A percentile compares a stretch with the other conserved stretches of the same genome.
Conservation (phyloP, 1,140 invertebrate species). For the Ruditapes philippinarum region DNA sequence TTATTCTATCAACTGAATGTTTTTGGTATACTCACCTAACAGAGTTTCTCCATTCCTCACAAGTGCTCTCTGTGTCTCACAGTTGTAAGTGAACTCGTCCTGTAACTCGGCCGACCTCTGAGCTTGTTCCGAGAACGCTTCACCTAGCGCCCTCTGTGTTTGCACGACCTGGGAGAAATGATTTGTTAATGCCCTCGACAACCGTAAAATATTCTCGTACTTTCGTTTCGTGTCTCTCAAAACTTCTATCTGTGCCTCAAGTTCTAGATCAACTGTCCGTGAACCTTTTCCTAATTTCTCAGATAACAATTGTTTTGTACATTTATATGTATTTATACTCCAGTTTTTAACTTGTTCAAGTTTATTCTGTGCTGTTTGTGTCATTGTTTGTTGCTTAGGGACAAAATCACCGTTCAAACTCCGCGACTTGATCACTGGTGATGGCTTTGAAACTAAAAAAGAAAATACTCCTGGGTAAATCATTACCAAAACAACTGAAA, state of each 20-base stretch:
- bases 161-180: slow-evolving; percentile 96
- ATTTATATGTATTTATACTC: slow-evolving; percentile 99
- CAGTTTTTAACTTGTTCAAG: slow-evolving; percentile 97
- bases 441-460: slow-evolving; percentile 86
- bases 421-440: slow-evolving; percentile 85
- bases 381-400: slow-evolving; percentile 76
- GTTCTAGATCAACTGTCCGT: slow-evolving; percentile 95
- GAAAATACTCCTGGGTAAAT: no score
- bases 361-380: slow-evolving; percentile 82
- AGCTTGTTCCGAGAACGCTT: slow-evolving; percentile 97
- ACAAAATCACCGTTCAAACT: slow-evolving; percentile 80
- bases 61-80: slow-evolving; percentile 97
- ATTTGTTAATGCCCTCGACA: slow-evolving; percentile 93
- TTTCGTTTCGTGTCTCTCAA: slow-evolving; percentile 97
- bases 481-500: no score
- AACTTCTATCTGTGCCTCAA: slow-evolving; percentile 97
- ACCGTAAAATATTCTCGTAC: slow-evolving; percentile 95
- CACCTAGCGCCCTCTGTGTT: slow-evolving; percentile 92
- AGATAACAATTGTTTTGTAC: slow-evolving; percentile 97
- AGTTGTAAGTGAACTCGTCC: slow-evolving; percentile 98
- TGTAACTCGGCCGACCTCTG: slow-evolving; percentile 98
- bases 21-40: slow-evolving; percentile 86
- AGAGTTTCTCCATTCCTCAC: slow-evolving; percentile 98
- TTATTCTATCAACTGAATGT: no score
- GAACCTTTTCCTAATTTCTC: slow-evolving; percentile 97